A percentile compares a stretch with the other conserved stretches of the same genome.
phyloP scores from a whole-genome alignment of 2,797 vertebrate genomes.

The Pipistrellus kuhlii region DNA sequence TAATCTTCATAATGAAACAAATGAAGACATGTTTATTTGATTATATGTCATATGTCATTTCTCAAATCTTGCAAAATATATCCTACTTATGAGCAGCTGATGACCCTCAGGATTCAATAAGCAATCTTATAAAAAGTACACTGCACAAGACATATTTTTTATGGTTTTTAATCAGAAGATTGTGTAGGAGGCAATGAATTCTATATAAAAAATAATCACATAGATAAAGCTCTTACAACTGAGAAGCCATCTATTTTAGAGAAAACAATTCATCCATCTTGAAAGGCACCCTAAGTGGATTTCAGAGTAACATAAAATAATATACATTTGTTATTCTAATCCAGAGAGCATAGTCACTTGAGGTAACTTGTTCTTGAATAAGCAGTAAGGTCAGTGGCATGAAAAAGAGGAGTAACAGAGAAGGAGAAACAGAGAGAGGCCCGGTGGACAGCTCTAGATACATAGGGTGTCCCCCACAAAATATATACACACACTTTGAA shows the following conservation, averaged over 20 bases:
- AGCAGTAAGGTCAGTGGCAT: conserved; percentile 35
- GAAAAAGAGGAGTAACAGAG: conserved; percentile 18
- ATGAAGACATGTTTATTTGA: not conserved
- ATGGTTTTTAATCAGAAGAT: conserved; percentile 32
- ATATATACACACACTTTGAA: no score
- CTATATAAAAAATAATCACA: conserved; percentile 50
- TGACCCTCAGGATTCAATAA: not conserved
- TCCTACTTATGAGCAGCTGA: not conserved
- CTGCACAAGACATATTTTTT: not conserved
- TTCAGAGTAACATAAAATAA: conserved; percentile 29
- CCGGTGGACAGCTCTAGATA: not conserved
- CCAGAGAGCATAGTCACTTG: not conserved
- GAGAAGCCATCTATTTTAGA: conserved; percentile 12
- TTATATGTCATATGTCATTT: conserved; percentile 14
- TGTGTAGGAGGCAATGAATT: not conserved
- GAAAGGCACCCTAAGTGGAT: not conserved
- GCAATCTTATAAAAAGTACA: conserved; percentile 17
- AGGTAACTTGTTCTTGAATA: conserved; percentile 53
- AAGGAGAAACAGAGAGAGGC: not conserved
- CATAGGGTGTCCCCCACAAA: not conserved
- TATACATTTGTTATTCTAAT: conserved; percentile 21
- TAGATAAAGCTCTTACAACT: not conserved
- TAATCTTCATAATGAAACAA: conserved; percentile 54
- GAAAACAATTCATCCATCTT: conserved; percentile 24
- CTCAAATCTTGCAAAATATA: conserved; percentile 44